Percentiles rank a stretch among this genome's conserved stretches.
These are phyloP conservation scores for Eurois occulta DNA, from an alignment of 2,888 invertebrate genomes.

Conservation along the genomic window DNA sequence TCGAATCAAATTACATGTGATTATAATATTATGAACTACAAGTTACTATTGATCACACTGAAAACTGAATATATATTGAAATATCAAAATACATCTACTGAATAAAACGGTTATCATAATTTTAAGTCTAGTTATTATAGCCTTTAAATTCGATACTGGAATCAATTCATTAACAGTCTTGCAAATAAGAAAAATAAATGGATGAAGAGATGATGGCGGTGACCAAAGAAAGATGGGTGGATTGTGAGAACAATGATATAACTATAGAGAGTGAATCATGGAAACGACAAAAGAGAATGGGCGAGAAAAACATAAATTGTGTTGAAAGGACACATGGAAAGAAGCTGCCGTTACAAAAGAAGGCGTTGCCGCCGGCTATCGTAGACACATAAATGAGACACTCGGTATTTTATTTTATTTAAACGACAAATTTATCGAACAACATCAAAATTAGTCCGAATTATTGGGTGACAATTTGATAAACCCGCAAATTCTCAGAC, in stretches of 20 bases:
- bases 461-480: background rate
- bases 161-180: constrained; percentile 67
- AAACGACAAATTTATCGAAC: too few species aligned
- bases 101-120: constrained; percentile 32
- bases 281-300: background rate
- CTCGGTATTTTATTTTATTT: constrained; percentile 1
- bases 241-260: background rate
- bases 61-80: constrained; percentile 15
- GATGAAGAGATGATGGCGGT: background rate
- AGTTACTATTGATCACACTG: constrained; percentile 29
- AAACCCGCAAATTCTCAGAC: background rate
- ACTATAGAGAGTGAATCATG: background rate
- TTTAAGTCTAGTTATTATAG: constrained; percentile 41
- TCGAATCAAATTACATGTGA: constrained; percentile 34
- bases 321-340: background rate
- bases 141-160: constrained; percentile 71
- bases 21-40: constrained; percentile 37
- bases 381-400: constrained; percentile 4
- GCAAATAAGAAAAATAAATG: constrained; percentile 43
- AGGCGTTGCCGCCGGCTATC: background rate
- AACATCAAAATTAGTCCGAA: background rate
- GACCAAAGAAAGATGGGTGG: background rate
- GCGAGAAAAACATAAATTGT: background rate
- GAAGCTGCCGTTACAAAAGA: background rate
- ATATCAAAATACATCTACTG: constrained; percentile 39